Base-by-base conservation (phyloP, 1,140 invertebrate species). In the Telenomus remus region DNA sequence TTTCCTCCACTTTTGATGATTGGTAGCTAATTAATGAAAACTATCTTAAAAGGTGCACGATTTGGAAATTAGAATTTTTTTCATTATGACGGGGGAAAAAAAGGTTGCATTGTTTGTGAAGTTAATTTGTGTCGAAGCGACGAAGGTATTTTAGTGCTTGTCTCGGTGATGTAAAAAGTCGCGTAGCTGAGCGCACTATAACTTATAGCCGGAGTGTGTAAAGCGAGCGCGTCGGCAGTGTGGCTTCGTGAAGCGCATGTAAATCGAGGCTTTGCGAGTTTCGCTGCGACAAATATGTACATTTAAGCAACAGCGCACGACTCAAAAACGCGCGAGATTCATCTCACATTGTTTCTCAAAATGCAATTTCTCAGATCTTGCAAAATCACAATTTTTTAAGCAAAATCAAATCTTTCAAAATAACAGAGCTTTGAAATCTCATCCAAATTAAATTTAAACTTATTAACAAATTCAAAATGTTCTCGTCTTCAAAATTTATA, bases 191-290 rank as follows among this genome's bases (percentile, higher is more conserved):
- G 63, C 66, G 69, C 76, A 61, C 39, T 66, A 27, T 27, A 66
- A 78, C 59, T 69, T 64, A 65, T 57, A 65, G 61, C 63, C 48
- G 19, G 19, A 27, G 19, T 27, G 19, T 27, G 76, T 61, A 64
- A 64, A 74, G 60, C 66, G 66, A 74, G 34, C 76, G 71, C 71
- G 76, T 79, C 76, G 68, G 70, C 76, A 63, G 43, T n/a, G 19
- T 10, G 49, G 60, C 66, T 75, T 51, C 76, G 76, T 79, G 77
- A 72, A 75, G 64, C 63, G 77, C 72, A 79, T 76, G 72, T 79
- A 79, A 79, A 79, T 79, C 77, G 59, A 34, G 66, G 47, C 68
- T 74, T 73, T 66, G 50, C 55, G 43, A 63, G 60, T 71, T 74
- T 60, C 59, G 63, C 55, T n/a, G 68, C 35, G 69, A 63, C 63